These are phyloP conservation scores for Peromyscus maniculatus DNA, from an alignment of 2,113 vertebrate species.

Conservation along the genomic window DNA sequence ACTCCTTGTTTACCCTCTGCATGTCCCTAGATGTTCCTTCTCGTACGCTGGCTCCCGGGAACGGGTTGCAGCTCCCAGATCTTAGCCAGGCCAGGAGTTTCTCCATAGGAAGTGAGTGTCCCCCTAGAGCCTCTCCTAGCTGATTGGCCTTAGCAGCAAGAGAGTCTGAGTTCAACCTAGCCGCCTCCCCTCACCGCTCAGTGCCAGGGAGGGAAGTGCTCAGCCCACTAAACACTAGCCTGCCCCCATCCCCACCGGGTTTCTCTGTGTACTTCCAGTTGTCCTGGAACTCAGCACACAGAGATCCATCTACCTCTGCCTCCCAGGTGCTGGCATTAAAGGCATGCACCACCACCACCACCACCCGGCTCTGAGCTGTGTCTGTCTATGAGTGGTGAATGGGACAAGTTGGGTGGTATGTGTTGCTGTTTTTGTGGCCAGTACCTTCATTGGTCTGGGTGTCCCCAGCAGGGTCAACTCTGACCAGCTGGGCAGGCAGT, in stretches of 20 bases:
- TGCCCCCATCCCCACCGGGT: no score
- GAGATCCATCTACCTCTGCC: neutral
- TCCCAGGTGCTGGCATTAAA: neutral
- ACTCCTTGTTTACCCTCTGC: neutral
- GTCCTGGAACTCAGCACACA: neutral
- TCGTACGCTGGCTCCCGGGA: neutral
- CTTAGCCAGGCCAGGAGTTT: neutral
- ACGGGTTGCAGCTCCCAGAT: neutral
- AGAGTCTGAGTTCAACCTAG: neutral
- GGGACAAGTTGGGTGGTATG: neutral
- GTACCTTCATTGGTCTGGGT: neutral
- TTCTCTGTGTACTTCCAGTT: neutral
- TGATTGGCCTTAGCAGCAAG: neutral
- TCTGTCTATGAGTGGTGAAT: fast-evolving
- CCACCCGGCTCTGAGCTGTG: neutral
- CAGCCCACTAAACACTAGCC: neutral
- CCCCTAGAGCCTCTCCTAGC: neutral
- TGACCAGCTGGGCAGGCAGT: neutral
- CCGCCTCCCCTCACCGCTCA: neutral
- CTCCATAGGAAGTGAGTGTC: neutral
- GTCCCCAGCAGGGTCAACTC: constrained; percentile 56
- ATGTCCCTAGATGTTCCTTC: neutral
- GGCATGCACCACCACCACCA: no score
- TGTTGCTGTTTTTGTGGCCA: neutral
- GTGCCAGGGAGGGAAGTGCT: neutral